Conservation (phyloP, 2,113 vertebrate genomes). For the Channa maculata region DNA sequence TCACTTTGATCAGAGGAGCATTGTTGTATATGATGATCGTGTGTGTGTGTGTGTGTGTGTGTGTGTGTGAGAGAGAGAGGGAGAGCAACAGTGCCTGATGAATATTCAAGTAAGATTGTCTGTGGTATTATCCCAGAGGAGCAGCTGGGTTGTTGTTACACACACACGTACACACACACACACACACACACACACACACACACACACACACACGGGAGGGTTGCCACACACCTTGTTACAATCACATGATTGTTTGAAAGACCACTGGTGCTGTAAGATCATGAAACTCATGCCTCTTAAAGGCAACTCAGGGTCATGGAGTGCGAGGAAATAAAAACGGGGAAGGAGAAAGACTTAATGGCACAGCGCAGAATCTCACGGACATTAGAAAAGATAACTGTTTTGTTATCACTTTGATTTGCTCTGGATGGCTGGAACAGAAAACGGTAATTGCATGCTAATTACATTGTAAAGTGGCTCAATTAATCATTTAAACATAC, state of each 20-base stretch:
- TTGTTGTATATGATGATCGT: slow-evolving; percentile 65
- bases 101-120: slow-evolving; percentile 69
- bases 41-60: slow-evolving; percentile 29
- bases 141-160: slow-evolving; percentile 63
- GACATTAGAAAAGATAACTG: slow-evolving; percentile 15
- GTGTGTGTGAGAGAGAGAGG: slow-evolving; percentile 26
- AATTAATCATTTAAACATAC: slow-evolving; percentile 58
- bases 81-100: slow-evolving; percentile 53
- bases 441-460: slow-evolving; percentile 57
- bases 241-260: slow-evolving; percentile 45
- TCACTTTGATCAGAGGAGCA: slow-evolving; percentile 77
- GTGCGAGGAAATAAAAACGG: background rate
- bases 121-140: slow-evolving; percentile 66
- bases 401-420: slow-evolving; percentile 56
- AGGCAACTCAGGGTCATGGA: slow-evolving; percentile 7
- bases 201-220: slow-evolving; percentile 15
- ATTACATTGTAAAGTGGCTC: slow-evolving; percentile 60
- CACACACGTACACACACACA: slow-evolving; percentile 9
- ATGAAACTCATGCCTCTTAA: slow-evolving; percentile 11
- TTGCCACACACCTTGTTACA: slow-evolving; percentile 38
- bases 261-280: slow-evolving; percentile 5
- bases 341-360: background rate
- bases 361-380: background rate
- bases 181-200: slow-evolving; percentile 31
- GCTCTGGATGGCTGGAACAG: slow-evolving; percentile 54